Evolutionary conservation across 2,797 vertebrate species (phyloP).

Genomic region (Rhinichthys osculus): DNA sequence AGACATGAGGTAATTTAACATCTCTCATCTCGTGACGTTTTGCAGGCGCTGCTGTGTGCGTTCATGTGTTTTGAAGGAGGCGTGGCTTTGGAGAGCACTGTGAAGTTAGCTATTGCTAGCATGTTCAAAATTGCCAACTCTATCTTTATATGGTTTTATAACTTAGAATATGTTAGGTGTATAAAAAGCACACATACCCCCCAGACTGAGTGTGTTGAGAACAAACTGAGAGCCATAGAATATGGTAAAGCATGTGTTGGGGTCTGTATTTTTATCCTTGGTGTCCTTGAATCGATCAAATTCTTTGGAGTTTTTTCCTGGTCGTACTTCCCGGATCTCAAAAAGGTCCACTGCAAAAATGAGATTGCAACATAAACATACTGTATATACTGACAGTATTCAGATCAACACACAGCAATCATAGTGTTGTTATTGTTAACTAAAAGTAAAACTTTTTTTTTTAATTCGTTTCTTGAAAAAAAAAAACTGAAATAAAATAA

Average conservation of each 20-base stretch:
- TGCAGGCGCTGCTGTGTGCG: too few relatives aligned
- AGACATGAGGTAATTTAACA: too few relatives aligned
- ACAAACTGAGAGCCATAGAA: conserved; percentile 94
- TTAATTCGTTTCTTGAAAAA: not conserved
- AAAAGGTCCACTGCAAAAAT: conserved; percentile 87
- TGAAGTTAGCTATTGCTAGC: too few relatives aligned
- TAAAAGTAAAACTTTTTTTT: not conserved
- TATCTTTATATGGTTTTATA: not conserved
- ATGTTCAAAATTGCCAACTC: too few relatives aligned
- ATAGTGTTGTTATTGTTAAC: not conserved
- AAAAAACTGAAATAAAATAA: not conserved
- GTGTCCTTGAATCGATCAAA: conserved; percentile 91
- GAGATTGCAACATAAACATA: not conserved
- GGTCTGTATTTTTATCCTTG: conserved; percentile 76
- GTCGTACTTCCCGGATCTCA: conserved; percentile 93
- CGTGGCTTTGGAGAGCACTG: too few relatives aligned
- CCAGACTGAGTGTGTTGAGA: conserved; percentile 92
- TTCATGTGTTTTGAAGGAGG: too few relatives aligned
- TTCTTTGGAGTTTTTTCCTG: conserved; percentile 92
- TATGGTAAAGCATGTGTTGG: conserved; percentile 87
- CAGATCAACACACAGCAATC: not conserved
- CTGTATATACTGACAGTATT: not conserved
- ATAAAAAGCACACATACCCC: conserved; percentile 77
- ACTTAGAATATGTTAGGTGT: not conserved
- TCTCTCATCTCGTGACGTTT: too few relatives aligned